Conservation (phyloP, 2,888 invertebrate species). For the Meloe dianella region DNA sequence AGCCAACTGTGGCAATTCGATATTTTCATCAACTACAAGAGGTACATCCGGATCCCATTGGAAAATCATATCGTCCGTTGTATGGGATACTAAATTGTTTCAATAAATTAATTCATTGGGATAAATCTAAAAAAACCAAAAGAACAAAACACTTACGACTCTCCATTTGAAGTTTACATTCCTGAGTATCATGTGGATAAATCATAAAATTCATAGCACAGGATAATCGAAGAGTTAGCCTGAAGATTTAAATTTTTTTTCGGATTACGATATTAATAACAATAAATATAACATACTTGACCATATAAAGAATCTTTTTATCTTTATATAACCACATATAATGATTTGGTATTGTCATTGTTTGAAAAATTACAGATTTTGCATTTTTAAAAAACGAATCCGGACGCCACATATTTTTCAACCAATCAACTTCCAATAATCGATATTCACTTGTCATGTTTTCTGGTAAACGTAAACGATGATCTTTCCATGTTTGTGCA, state of each 20-base stretch:
- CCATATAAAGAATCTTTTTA: conserved; percentile 85
- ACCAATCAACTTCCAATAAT: conserved; percentile 86
- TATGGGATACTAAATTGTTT: conserved; percentile 93
- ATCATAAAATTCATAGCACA: conserved; percentile 95
- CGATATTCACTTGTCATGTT: conserved; percentile 93
- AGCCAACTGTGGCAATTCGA: conserved; percentile 86
- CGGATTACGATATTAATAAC: not conserved
- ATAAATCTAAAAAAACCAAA: too few relatives aligned
- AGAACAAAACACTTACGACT: conserved; percentile 81
- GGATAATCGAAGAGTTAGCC: conserved; percentile 82
- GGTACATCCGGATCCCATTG: conserved; percentile 93
- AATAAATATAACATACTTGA: conserved; percentile 68
- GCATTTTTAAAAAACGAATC: conserved; percentile 95
- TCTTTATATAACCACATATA: conserved; percentile 91
- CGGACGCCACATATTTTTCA: conserved; percentile 92
- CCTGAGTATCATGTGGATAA: conserved; percentile 93
- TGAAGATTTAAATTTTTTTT: conserved; percentile 52
- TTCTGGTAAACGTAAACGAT: conserved; percentile 82
- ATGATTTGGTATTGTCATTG: conserved; percentile 94
- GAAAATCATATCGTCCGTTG: conserved; percentile 92
- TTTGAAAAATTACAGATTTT: conserved; percentile 91
- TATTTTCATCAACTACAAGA: conserved; percentile 86
- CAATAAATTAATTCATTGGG: too few relatives aligned
- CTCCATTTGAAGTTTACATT: conserved; percentile 93
- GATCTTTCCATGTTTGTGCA: conserved; percentile 93